Conservation (phyloP, 1,140 invertebrate species). For the Sitobion miscanthi region DNA sequence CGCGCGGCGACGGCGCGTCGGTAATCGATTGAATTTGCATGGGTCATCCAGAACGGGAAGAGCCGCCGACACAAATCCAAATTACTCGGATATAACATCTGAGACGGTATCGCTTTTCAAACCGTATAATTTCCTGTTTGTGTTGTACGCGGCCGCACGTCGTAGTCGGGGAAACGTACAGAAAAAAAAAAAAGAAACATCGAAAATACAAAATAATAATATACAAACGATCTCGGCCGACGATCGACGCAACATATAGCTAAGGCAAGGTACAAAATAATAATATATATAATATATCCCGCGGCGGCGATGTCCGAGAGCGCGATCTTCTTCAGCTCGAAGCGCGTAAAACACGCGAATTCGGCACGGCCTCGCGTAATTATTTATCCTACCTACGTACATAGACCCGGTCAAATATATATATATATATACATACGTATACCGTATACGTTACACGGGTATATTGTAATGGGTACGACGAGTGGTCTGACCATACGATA, state of each 20-base stretch:
- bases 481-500: background rate
- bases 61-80: constrained; percentile 48
- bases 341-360: background rate
- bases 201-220: background rate
- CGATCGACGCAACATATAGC: background rate
- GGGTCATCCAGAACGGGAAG: constrained; percentile 24
- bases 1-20: background rate
- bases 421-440: too few species aligned
- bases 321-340: background rate
- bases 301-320: background rate
- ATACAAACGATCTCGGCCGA: background rate
- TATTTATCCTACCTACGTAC: background rate
- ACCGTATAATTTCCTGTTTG: constrained; percentile 46
- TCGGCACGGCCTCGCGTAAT: background rate
- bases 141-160: background rate
- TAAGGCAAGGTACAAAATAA: background rate
- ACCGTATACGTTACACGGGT: background rate
- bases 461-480: background rate
- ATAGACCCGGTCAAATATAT: background rate
- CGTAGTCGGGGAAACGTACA: background rate
- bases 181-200: background rate
- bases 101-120: constrained; percentile 42
- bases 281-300: too few species aligned
- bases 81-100: constrained; percentile 20
- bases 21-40: constrained; percentile 45